Conservation (phyloP, 2,113 vertebrate genomes). For the Cynoglossus semilaevis region DNA sequence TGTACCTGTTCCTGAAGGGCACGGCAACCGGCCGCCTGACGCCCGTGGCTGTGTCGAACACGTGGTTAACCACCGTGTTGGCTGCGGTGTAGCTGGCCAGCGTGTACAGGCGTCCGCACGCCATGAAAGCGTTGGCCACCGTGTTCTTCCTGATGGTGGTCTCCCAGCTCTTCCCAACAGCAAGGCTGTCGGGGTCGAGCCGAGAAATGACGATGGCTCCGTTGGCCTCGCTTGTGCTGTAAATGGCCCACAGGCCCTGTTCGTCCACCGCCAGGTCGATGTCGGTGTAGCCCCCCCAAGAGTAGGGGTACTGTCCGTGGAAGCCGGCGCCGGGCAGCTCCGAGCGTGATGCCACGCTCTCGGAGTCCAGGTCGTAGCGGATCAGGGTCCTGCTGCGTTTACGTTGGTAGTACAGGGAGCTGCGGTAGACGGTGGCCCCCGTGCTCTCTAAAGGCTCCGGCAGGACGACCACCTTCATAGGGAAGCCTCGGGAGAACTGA, state of each 20-base stretch:
- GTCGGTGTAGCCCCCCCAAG: constrained; percentile 94
- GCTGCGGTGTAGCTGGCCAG: constrained; percentile 83
- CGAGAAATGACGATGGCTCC: constrained; percentile 89
- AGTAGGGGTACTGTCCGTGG: constrained; percentile 88
- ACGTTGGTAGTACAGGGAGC: constrained; percentile 87
- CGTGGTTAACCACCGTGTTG: constrained; percentile 83
- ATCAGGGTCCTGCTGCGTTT: constrained; percentile 78
- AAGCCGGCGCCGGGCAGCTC: constrained; percentile 83
- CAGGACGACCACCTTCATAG: constrained; percentile 81
- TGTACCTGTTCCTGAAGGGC: constrained; percentile 84
- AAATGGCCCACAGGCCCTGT: constrained; percentile 87
- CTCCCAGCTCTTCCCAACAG: constrained; percentile 83
- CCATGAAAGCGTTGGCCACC: constrained; percentile 88
- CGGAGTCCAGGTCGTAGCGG: constrained; percentile 80
- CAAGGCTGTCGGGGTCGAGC: constrained; percentile 82
- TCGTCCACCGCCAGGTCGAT: constrained; percentile 89
- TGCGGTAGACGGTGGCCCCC: constrained; percentile 80
- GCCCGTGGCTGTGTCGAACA: constrained; percentile 76
- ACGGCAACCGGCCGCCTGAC: constrained; percentile 70
- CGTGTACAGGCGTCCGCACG: constrained; percentile 88
- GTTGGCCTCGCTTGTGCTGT: constrained; percentile 86
- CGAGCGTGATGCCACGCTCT: constrained; percentile 71
- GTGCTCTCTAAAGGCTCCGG: constrained; percentile 87
- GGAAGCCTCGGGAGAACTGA: constrained; percentile 83
- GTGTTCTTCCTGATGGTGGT: constrained; percentile 88